Evolutionary conservation across 2,888 invertebrate species (phyloP), one percentile per base, ranked within the genome.

Genomic region (Tuta absoluta): DNA sequence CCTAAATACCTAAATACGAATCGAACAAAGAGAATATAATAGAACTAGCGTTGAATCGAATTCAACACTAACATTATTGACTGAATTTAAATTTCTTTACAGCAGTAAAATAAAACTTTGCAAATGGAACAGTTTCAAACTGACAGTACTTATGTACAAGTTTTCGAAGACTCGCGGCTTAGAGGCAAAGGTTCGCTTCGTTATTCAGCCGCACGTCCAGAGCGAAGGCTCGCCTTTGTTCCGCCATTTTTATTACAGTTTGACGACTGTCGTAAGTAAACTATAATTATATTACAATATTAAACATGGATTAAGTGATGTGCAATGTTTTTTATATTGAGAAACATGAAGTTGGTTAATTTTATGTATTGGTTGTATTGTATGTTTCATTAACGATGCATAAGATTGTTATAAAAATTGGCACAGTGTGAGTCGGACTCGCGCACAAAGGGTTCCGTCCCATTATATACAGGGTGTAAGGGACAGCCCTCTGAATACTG

Each of bases 171-270:
- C 17, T 4, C 38, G 59, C 81, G 79, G 76, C 72, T 71, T 49
- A 62, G 66, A 72, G 76, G 77, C 77, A 82, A 80, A 79, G 77
- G 73, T 69, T 33, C 8, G 68, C 62, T 71, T 70, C 74, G 71
- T 81, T 82, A 84, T 82, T 82, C 82, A 71, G 73, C 77, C 76
- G 68, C 82, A 82, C 82, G 82, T 72, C 66, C 69, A 57, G 67
- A 69, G 72, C 71, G 75, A 68, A 65, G 70, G 66, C 66, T 70
- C 71, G 70, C 68, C 75, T 79, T 81, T 79, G 79, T 68, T 73
- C 70, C 70, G 73, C 65, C 68, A 64, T 64, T 77, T 59, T 78
- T 78, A 77, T 72, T 72, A 68, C 65, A 28, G 64, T 75, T 76
- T 77, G 76, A 79, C 73, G 72, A 68, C 69, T 67, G 68, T 69